Evolutionary conservation across 2,113 vertebrate species (phyloP).

Genomic region (Chlamydotis undulata): DNA sequence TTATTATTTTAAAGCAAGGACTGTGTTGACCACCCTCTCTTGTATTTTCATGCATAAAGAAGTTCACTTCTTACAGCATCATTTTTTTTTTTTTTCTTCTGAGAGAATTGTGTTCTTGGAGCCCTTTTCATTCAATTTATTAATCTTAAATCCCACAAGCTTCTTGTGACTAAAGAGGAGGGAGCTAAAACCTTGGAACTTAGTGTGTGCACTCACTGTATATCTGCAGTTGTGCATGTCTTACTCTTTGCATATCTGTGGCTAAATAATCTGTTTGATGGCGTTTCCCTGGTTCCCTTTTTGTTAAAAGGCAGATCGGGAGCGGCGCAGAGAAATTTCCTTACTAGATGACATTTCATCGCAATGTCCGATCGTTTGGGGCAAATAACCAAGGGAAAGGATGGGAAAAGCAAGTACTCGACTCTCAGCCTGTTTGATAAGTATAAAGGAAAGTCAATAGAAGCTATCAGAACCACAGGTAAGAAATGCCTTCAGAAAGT

Average conservation of each 20-base stretch:
- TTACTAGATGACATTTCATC: conserved; percentile 99
- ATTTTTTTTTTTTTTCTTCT: too few species aligned
- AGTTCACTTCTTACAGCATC: neutral
- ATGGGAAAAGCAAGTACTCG: conserved; percentile 99
- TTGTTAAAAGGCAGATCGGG: conserved; percentile 83
- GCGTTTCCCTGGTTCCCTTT: neutral
- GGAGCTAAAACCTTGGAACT: neutral
- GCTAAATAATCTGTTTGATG: neutral
- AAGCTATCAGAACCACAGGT: conserved; percentile 96
- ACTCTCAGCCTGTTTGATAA: conserved; percentile 99
- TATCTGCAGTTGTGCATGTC: neutral
- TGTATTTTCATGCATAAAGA: neutral
- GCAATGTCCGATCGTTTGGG: conserved; percentile 99
- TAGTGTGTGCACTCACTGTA: neutral
- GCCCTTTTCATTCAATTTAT: neutral
- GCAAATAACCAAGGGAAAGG: conserved; percentile 99
- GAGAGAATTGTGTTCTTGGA: neutral
- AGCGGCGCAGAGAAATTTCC: conserved; percentile 96
- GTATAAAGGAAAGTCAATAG: conserved; percentile 99
- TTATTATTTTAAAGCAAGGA: neutral
- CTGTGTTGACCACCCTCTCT: neutral
- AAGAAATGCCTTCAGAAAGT: conserved; percentile 15
- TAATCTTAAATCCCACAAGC: neutral
- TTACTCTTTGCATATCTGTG: neutral
- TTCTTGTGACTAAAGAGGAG: neutral